These are phyloP conservation scores for Oreamnos americanus DNA, from an alignment of 2,113 vertebrate species.

Conservation along the genomic window DNA sequence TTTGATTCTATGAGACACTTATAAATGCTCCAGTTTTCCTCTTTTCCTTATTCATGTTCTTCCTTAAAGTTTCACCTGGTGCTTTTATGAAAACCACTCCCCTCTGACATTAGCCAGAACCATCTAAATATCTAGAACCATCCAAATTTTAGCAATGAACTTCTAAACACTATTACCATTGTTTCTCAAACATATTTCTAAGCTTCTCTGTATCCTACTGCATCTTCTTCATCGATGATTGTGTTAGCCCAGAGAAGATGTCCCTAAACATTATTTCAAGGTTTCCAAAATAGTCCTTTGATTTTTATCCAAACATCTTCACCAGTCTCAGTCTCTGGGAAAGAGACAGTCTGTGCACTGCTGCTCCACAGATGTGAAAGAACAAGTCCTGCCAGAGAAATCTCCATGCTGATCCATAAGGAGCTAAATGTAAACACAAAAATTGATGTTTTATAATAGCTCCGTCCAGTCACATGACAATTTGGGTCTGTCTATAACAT, in stretches of 20 bases:
- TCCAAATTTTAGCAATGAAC: background rate
- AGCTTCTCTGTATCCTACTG: background rate
- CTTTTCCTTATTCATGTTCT: background rate
- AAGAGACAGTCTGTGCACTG: background rate
- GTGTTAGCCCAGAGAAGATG: background rate
- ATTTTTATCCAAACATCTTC: constrained; percentile 45
- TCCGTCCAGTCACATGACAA: constrained; percentile 35
- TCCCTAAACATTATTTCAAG: background rate
- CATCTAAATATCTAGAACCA: background rate
- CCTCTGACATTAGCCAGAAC: constrained; percentile 25
- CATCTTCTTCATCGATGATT: background rate
- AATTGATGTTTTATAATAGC: constrained; percentile 36
- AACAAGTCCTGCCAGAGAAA: constrained; percentile 43
- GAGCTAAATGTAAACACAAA: constrained; percentile 46
- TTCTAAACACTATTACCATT: background rate
- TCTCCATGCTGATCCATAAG: constrained; percentile 6
- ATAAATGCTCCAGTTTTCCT: background rate
- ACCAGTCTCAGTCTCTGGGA: background rate
- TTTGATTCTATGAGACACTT: background rate
- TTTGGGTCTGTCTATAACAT: constrained; percentile 31
- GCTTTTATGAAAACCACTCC: background rate
- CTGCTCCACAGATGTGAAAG: constrained; percentile 60
- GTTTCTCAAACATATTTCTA: background rate
- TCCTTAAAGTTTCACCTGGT: background rate
- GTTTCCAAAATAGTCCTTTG: background rate